A percentile compares a stretch with the other conserved stretches of the same genome.
Conservation (phyloP, 2,797 vertebrate species). For the Anguilla marmorata region DNA sequence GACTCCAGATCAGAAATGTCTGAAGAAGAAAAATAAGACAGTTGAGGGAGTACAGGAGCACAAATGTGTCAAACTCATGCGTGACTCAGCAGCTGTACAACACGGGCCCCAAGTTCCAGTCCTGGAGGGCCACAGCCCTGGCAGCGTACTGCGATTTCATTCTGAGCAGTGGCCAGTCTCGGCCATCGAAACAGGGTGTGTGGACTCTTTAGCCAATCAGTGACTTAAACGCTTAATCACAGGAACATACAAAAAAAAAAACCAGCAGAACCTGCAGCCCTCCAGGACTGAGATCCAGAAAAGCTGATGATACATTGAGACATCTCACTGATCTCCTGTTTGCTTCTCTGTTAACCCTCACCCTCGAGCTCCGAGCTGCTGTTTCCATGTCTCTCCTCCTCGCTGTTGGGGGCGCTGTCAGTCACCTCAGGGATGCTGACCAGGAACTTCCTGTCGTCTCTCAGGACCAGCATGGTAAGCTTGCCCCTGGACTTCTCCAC, state of each 20-base stretch:
- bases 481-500: slow-evolving; percentile 88
- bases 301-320: background rate
- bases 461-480: slow-evolving; percentile 84
- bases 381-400: slow-evolving; percentile 59
- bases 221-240: background rate
- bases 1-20: slow-evolving; percentile 89
- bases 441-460: slow-evolving; percentile 85
- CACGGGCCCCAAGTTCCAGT: background rate
- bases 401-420: slow-evolving; percentile 80
- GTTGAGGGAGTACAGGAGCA: background rate
- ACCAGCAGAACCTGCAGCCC: background rate
- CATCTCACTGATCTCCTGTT: background rate
- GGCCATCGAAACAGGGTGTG: background rate
- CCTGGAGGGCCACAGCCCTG: background rate
- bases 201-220: background rate
- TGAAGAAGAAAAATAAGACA: slow-evolving; percentile 49
- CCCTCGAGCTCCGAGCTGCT: slow-evolving; percentile 87
- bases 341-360: slow-evolving; percentile 53
- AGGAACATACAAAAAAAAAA: background rate
- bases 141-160: background rate
- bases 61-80: background rate
- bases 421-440: slow-evolving; percentile 84
- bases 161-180: background rate
- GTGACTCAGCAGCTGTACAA: background rate
- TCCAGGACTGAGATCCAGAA: background rate